These are phyloP conservation scores for Galendromus occidentalis DNA, from an alignment of 1,140 invertebrate species.

Conservation along the genomic window DNA sequence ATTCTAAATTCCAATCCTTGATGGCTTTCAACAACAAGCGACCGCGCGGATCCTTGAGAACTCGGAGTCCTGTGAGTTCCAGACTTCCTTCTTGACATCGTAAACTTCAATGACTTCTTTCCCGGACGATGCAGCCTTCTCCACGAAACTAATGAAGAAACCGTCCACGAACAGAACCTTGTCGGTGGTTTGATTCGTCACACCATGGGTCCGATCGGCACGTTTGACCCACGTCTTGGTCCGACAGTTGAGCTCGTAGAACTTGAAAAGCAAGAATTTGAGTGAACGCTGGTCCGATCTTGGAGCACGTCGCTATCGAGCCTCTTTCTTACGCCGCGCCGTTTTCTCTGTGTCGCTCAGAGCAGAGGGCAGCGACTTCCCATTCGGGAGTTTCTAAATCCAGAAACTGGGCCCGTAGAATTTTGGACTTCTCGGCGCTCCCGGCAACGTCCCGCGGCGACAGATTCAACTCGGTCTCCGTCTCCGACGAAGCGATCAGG, in stretches of 20 bases:
- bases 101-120: slow-evolving; percentile 1
- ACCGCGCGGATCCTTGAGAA: not conserved
- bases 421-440: too few species aligned
- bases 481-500: too few species aligned
- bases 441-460: too few species aligned
- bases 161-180: not conserved
- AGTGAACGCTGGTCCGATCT: too few species aligned
- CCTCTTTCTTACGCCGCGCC: too few species aligned
- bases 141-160: not conserved
- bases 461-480: too few species aligned
- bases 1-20: too few species aligned
- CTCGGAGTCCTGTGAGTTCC: not conserved
- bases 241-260: not conserved
- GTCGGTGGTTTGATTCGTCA: slow-evolving; percentile 1
- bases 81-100: not conserved
- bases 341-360: too few species aligned
- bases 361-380: too few species aligned
- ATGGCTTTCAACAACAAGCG: not conserved
- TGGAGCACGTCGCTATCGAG: too few species aligned
- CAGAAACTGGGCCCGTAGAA: too few species aligned
- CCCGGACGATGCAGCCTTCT: not conserved
- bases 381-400: too few species aligned
- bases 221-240: not conserved
- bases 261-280: not conserved
- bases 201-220: not conserved